These are phyloP conservation scores for Erpobdella octoculata DNA, from an alignment of 2,888 invertebrate genomes.

Conservation along the genomic window DNA sequence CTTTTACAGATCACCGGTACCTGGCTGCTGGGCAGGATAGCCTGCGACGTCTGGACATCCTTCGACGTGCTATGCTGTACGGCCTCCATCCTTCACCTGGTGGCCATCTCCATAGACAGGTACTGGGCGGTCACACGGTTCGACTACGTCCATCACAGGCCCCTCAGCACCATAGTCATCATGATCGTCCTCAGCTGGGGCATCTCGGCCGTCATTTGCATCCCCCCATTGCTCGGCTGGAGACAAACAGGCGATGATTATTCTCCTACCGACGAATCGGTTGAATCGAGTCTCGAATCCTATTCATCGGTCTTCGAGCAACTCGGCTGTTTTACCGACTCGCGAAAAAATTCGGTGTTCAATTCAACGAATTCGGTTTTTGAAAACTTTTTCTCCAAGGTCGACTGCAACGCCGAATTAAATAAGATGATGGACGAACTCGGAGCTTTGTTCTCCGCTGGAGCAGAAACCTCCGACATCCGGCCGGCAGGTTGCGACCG, in stretches of 20 bases:
- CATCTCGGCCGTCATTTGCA: slow-evolving; percentile 79
- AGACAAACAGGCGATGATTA: slow-evolving; percentile 4
- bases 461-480: too few relatives aligned
- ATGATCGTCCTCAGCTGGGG: slow-evolving; percentile 89
- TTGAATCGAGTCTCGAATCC: neutral
- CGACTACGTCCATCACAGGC: slow-evolving; percentile 87
- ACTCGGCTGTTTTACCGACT: too few relatives aligned
- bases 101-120: slow-evolving; percentile 88
- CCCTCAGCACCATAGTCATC: slow-evolving; percentile 66
- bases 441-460: too few relatives aligned
- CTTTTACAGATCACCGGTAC: slow-evolving; percentile 33
- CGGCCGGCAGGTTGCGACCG: too few relatives aligned
- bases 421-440: too few relatives aligned
- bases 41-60: slow-evolving; percentile 91
- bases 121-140: slow-evolving; percentile 97
- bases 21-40: slow-evolving; percentile 26
- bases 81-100: slow-evolving; percentile 88
- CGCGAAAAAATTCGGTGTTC: too few relatives aligned
- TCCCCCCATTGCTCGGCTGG: slow-evolving; percentile 69
- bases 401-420: too few relatives aligned
- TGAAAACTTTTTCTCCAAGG: too few relatives aligned
- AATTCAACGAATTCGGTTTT: too few relatives aligned
- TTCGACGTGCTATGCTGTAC: slow-evolving; percentile 84
- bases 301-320: too few relatives aligned
- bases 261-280: neutral